Conservation (phyloP, 2,797 vertebrate species). For the Enteromius radiatus region DNA sequence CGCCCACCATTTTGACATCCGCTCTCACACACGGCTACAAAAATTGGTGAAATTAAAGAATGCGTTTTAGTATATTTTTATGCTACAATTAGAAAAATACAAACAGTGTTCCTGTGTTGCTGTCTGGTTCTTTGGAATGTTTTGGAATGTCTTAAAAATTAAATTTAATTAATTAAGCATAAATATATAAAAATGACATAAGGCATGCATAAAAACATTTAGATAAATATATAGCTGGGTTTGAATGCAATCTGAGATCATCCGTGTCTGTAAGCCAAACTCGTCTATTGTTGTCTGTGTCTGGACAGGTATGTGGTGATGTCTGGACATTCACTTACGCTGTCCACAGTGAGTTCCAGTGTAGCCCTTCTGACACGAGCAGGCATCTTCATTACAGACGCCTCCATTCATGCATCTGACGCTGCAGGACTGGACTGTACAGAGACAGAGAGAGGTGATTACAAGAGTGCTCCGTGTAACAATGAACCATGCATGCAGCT, state of each 20-base stretch:
- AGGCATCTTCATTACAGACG: constrained; percentile 85
- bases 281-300: constrained; percentile 21
- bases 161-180: no score
- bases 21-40: constrained; percentile 93
- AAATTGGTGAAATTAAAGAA: not conserved
- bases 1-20: constrained; percentile 97
- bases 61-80: not conserved
- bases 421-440: constrained; percentile 84
- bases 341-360: constrained; percentile 89
- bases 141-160: no score
- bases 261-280: not conserved
- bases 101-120: not conserved
- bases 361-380: constrained; percentile 87
- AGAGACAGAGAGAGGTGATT: constrained; percentile 10
- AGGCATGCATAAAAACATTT: not conserved
- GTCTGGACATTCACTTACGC: constrained; percentile 78
- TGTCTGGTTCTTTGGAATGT: not conserved
- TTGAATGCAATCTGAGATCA: not conserved
- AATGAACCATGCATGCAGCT: not conserved
- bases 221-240: not conserved
- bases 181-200: not conserved
- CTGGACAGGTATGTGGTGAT: not conserved
- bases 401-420: constrained; percentile 91
- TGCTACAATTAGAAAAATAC: not conserved
- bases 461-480: not conserved